Evolutionary conservation across 2,888 invertebrate species (phyloP).

Genomic region (Metalampra italica): DNA sequence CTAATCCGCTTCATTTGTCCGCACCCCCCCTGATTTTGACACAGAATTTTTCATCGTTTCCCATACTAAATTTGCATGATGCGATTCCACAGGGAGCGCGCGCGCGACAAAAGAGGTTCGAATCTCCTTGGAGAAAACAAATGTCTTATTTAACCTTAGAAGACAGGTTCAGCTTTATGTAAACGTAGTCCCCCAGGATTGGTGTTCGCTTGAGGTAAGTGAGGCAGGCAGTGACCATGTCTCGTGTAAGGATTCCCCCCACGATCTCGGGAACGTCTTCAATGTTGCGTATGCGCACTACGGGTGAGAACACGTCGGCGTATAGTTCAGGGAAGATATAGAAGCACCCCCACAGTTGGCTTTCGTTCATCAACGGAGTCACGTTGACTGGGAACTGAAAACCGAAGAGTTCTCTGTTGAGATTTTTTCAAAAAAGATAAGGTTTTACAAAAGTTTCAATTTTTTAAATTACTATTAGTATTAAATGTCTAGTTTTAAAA

Average conservation of each 20-base stretch:
- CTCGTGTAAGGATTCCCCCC: slow-evolving; percentile 69
- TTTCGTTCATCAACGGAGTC: slow-evolving; percentile 56
- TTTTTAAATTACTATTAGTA: too few species aligned
- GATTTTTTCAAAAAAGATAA: background rate
- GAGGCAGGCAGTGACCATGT: slow-evolving; percentile 71
- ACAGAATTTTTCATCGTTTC: too few species aligned
- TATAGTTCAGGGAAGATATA: slow-evolving; percentile 65
- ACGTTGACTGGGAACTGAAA: slow-evolving; percentile 53
- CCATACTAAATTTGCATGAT: too few species aligned
- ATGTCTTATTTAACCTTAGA: slow-evolving; percentile 38
- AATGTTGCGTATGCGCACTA: slow-evolving; percentile 37
- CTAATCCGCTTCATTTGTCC: too few species aligned
- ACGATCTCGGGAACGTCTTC: slow-evolving; percentile 51
- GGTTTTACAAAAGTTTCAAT: too few species aligned
- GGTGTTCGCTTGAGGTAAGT: slow-evolving; percentile 75
- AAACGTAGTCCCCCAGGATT: slow-evolving; percentile 69
- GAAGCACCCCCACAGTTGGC: slow-evolving; percentile 64
- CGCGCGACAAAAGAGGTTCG: too few species aligned
- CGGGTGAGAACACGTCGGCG: slow-evolving; percentile 50
- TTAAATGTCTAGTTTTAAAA: too few species aligned
- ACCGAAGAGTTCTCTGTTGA: background rate
- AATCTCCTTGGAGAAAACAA: background rate
- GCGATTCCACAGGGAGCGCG: too few species aligned
- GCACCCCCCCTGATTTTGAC: too few species aligned
- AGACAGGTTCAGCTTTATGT: slow-evolving; percentile 75